Conservation (phyloP, 2,888 invertebrate species). For the Dryocosmus kuriphilus region DNA sequence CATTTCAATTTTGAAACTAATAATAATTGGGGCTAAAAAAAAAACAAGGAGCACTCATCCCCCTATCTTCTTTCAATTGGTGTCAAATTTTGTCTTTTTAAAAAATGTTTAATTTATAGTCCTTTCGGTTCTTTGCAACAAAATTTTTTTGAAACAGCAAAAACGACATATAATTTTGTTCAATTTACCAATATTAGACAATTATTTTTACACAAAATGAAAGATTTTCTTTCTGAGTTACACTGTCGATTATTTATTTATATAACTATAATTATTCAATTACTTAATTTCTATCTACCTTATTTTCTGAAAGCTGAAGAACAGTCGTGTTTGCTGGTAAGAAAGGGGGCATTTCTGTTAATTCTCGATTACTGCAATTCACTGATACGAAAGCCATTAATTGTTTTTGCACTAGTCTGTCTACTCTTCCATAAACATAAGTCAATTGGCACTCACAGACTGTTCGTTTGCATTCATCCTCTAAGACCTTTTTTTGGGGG, state of each 20-base stretch:
- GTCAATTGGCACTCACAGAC: slow-evolving; percentile 82
- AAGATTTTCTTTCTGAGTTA: too few species aligned
- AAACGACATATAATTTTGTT: too few species aligned
- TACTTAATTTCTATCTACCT: slow-evolving; percentile 76
- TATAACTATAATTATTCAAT: not conserved
- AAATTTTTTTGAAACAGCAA: too few species aligned
- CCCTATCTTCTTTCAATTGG: too few species aligned
- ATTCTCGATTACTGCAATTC: slow-evolving; percentile 82
- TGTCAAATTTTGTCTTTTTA: too few species aligned
- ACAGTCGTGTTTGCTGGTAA: slow-evolving; percentile 85
- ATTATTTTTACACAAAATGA: too few species aligned
- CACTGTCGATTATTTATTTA: too few species aligned
- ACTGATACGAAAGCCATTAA: slow-evolving; percentile 84
- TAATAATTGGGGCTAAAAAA: not conserved
- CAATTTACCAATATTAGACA: too few species aligned
- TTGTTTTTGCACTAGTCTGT: slow-evolving; percentile 63
- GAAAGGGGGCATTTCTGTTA: slow-evolving; percentile 81
- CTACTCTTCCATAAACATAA: slow-evolving; percentile 81
- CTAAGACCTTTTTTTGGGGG: slow-evolving; percentile 79
- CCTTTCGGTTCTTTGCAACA: too few species aligned
- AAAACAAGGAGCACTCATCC: too few species aligned
- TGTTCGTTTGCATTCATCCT: slow-evolving; percentile 81
- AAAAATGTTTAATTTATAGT: too few species aligned
- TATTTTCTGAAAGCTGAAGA: slow-evolving; percentile 83
- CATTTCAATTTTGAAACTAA: slow-evolving; percentile 36